These are phyloP conservation scores for Meriones unguiculatus DNA, from an alignment of 2,113 vertebrate species.

Conservation along the genomic window DNA sequence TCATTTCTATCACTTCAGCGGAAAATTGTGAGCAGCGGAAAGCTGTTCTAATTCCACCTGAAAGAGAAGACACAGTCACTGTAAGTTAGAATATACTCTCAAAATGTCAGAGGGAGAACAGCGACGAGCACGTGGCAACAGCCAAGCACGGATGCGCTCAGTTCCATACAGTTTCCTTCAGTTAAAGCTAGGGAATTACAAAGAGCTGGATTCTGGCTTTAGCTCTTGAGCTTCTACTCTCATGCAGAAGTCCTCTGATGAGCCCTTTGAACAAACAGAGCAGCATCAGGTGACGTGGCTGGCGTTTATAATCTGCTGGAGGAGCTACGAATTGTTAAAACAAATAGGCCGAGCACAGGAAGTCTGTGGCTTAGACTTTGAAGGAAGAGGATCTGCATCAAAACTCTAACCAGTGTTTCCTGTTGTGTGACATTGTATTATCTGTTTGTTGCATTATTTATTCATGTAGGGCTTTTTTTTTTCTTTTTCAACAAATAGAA, in stretches of 20 bases:
- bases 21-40: constrained; percentile 75
- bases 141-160: background rate
- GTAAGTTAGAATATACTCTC: constrained; percentile 37
- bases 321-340: background rate
- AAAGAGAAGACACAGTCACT: constrained; percentile 58
- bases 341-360: background rate
- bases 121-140: background rate
- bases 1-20: constrained; percentile 60
- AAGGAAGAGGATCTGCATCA: constrained; percentile 1
- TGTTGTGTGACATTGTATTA: background rate
- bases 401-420: background rate
- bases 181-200: background rate
- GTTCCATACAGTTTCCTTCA: background rate
- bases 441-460: background rate
- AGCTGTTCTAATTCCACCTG: constrained; percentile 62
- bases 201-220: background rate
- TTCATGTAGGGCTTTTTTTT: background rate
- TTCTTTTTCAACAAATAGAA: background rate
- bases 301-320: background rate
- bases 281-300: background rate
- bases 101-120: background rate
- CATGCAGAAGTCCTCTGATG: background rate
- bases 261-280: background rate
- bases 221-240: constrained; percentile 9
- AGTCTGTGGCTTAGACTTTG: background rate